Conservation (phyloP, 2,888 invertebrate species). For the Osmoderma eremita region DNA sequence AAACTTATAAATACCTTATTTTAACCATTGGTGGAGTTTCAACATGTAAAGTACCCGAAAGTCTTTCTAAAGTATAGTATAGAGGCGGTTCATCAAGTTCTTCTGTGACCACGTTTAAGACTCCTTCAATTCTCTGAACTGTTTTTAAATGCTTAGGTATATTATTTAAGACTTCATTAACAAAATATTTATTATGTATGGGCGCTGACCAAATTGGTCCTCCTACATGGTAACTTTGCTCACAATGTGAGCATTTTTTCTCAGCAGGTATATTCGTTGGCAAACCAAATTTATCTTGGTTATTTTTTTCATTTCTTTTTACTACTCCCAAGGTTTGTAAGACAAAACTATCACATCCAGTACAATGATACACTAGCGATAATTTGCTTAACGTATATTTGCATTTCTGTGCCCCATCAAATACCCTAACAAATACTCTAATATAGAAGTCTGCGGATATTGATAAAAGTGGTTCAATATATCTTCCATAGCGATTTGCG, state of each 20-base stretch:
- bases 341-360: constrained; percentile 84
- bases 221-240: constrained; percentile 80
- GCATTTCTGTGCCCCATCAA: constrained; percentile 82
- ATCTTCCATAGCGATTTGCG: constrained; percentile 92
- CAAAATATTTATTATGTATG: constrained; percentile 83
- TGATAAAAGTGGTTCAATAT: constrained; percentile 90
- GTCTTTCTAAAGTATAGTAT: constrained; percentile 84
- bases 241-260: constrained; percentile 79
- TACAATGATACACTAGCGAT: constrained; percentile 89
- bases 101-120: constrained; percentile 82
- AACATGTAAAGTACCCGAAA: constrained; percentile 78
- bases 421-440: constrained; percentile 89
- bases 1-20: constrained; percentile 68
- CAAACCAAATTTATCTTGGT: constrained; percentile 72
- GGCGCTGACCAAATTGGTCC: constrained; percentile 96
- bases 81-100: constrained; percentile 87
- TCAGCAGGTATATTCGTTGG: constrained; percentile 77
- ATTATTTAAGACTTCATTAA: constrained; percentile 70
- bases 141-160: constrained; percentile 71
- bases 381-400: constrained; percentile 87
- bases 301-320: constrained; percentile 69
- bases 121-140: constrained; percentile 78
- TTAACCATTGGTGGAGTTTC: constrained; percentile 76
- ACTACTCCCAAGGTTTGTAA: constrained; percentile 80
- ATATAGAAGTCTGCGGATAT: constrained; percentile 97